Conservation (phyloP, 2,113 vertebrate genomes). For the Oncorhynchus masou region DNA sequence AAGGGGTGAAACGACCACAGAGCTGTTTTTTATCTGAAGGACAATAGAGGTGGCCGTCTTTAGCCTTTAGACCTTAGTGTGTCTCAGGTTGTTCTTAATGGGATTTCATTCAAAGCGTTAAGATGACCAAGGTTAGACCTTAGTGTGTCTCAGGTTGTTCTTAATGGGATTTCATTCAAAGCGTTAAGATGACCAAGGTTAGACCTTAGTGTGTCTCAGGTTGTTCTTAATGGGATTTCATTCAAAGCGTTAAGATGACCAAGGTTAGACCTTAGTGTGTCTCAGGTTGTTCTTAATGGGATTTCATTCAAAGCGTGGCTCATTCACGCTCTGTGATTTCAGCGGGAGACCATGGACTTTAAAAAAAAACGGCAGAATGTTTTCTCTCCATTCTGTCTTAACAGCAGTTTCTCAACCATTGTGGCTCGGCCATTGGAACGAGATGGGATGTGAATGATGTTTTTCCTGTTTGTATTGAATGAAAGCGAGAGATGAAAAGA, state of each 20-base stretch:
- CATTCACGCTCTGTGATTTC: not conserved
- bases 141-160: not conserved
- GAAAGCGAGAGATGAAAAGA: not conserved
- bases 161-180: not conserved
- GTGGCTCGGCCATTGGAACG: not conserved
- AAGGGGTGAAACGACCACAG: not conserved
- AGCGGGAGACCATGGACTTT: not conserved
- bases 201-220: too few species aligned
- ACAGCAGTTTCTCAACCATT: not conserved
- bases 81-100: not conserved
- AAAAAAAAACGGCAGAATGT: not conserved
- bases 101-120: not conserved
- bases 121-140: not conserved
- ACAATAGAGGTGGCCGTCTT: not conserved
- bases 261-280: not conserved
- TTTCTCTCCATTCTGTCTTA: not conserved
- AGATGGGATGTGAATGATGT: not conserved
- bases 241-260: not conserved
- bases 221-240: too few species aligned
- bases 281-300: not conserved
- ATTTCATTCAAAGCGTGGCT: not conserved
- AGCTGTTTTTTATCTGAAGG: not conserved
- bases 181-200: not conserved
- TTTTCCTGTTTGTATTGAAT: not conserved
- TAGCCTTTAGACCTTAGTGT: not conserved